phyloP scores from a whole-genome alignment of 2,113 vertebrate genomes.

The Acanthochromis polyacanthus region DNA sequence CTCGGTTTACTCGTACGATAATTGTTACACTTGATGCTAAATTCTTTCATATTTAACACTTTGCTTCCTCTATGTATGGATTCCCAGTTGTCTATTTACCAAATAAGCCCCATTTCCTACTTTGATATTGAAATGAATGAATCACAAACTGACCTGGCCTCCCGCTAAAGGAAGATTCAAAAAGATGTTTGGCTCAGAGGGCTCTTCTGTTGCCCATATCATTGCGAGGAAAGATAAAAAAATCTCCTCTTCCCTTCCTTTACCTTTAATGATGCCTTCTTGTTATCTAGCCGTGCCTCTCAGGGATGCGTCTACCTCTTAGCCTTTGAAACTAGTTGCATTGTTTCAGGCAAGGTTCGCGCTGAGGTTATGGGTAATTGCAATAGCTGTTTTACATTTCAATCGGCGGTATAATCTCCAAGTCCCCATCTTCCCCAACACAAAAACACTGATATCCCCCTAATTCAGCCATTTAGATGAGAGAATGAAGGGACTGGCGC shows the following conservation, averaged over 20 bases:
- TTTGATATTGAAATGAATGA: constrained; percentile 45
- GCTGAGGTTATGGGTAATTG: constrained; percentile 82
- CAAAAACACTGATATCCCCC: constrained; percentile 73
- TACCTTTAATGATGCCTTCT: constrained; percentile 74
- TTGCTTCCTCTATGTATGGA: neutral
- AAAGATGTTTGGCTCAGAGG: constrained; percentile 41
- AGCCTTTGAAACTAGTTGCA: constrained; percentile 78
- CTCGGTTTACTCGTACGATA: neutral
- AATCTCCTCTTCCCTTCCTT: constrained; percentile 48
- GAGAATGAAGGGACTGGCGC: constrained; percentile 54
- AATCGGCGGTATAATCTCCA: constrained; percentile 74
- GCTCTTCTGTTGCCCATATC: constrained; percentile 45
- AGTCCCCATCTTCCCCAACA: constrained; percentile 69
- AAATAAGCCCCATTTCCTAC: constrained; percentile 27
- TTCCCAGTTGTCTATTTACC: constrained; percentile 14
- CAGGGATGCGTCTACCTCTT: constrained; percentile 69
- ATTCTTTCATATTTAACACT: neutral
- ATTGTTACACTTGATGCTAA: neutral
- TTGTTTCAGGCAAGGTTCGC: constrained; percentile 81
- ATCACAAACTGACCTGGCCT: constrained; percentile 36
- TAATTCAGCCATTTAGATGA: constrained; percentile 69
- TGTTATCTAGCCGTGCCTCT: constrained; percentile 72
- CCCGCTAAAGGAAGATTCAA: constrained; percentile 33
- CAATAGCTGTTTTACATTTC: constrained; percentile 82
- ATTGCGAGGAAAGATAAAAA: constrained; percentile 46